Percentiles rank a stretch among this genome's conserved stretches.
Evolutionary conservation across 1,140 invertebrate genomes (phyloP).

Genomic region (Papilio dardanus): DNA sequence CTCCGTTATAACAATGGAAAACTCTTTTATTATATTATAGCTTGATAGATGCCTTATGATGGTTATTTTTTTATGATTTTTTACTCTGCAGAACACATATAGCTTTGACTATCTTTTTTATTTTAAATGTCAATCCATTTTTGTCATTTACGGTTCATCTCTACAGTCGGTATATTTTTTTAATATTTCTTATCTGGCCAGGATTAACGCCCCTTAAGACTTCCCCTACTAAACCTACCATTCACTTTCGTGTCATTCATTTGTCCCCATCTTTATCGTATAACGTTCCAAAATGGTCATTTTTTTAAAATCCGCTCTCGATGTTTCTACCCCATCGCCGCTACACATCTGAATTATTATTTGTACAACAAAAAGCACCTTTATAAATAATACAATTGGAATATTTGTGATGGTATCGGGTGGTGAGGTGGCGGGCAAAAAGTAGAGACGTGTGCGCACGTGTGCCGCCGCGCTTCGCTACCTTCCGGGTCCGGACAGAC

Average conservation of each 20-base stretch:
- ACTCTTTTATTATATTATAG: neutral
- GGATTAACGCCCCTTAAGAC: neutral
- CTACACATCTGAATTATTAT: neutral
- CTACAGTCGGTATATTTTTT: neutral
- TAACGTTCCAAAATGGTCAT: neutral
- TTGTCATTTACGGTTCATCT: neutral
- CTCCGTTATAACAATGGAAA: neutral
- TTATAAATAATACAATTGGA: neutral
- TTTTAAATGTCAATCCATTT: too few relatives aligned
- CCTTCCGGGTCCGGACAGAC: constrained; percentile 1
- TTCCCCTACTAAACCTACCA: neutral
- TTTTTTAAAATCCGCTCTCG: neutral
- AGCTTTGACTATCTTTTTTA: too few relatives aligned
- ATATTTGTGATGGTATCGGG: neutral
- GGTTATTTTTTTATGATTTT: too few relatives aligned
- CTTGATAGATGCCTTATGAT: neutral
- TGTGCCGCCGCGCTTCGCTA: neutral
- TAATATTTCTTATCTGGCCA: too few relatives aligned
- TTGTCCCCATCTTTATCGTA: neutral
- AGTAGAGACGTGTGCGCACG: constrained; percentile 5
- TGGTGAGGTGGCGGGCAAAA: neutral
- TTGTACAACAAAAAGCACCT: neutral
- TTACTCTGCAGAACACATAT: neutral
- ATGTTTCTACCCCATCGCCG: neutral
- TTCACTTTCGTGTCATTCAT: neutral